Conservation (phyloP, 2,888 invertebrate genomes). For the Proisotoma minuta region DNA sequence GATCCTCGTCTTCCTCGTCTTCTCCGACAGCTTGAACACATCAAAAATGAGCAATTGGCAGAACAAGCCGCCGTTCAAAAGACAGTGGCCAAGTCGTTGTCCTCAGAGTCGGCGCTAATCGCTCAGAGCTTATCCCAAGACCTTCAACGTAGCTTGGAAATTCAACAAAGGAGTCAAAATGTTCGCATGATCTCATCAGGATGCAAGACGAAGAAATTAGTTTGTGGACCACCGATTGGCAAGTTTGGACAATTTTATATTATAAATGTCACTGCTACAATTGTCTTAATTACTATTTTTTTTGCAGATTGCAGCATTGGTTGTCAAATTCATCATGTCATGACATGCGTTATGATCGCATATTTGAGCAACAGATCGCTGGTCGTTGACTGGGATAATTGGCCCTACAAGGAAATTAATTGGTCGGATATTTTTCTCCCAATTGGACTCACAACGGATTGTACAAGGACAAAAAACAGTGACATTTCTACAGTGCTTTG, state of each 20-base stretch:
- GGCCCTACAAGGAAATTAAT: constrained; percentile 23
- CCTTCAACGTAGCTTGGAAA: neutral
- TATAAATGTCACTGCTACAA: neutral
- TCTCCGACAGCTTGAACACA: too few relatives aligned
- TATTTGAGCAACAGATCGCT: constrained; percentile 25
- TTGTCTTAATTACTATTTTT: neutral
- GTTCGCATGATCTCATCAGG: neutral
- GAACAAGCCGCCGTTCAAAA: too few relatives aligned
- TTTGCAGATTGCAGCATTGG: constrained; percentile 32
- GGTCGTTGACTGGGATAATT: constrained; percentile 24
- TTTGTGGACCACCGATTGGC: constrained; percentile 3
- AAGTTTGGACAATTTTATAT: neutral
- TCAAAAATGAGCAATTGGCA: too few relatives aligned
- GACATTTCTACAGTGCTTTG: constrained; percentile 25
- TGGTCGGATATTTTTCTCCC: constrained; percentile 33
- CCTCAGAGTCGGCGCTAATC: too few relatives aligned
- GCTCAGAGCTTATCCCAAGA: too few relatives aligned
- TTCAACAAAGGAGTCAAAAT: neutral
- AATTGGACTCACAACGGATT: constrained; percentile 23
- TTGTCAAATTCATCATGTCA: constrained; percentile 36
- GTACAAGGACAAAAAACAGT: constrained; percentile 23
- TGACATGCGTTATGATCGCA: constrained; percentile 35
- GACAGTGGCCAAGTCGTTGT: too few relatives aligned
- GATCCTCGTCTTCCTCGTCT: too few relatives aligned
- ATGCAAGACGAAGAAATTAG: neutral